Evolutionary conservation across 2,888 invertebrate genomes (phyloP), one percentile per base, ranked within the genome.

Genomic region (Drosophila niveifrons): DNA sequence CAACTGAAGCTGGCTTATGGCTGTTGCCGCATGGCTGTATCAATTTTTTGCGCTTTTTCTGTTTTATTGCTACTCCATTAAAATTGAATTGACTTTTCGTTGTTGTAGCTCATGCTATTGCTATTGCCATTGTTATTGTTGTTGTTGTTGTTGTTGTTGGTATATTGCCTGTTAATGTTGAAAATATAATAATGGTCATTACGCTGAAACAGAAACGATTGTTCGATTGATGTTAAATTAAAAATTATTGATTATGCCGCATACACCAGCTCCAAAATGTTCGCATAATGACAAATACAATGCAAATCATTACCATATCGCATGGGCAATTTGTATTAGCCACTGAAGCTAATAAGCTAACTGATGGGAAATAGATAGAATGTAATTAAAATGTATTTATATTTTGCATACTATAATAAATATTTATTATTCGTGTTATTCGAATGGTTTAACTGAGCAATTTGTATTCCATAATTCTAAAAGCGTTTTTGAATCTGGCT

Each of bases 11-110:
- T 58, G 41, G 61, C 56, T 57, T 31, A n/a, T 41, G 47, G 46
- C 47, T 34, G 59, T 23, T 44, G 75, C 82, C 79, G 73, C 85
- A 84, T 81, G 82, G 84, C 87, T 78, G 57, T 81, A 75, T 53
- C 84, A 80, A 80, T 83, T 87, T 84, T 74, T 69, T 84, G 69
- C 82, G 87, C 87, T 84, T 82, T 83, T 83, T 85, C 80, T 80
- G 88, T 80, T 88, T 84, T 88, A 84, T 84, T 88, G 84, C 88
- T 88, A 88, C 80, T 88, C 88, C 82, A 88, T 84, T 84, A 88
- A 88, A 80, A 88, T 80, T 85, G 86, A 85, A 84, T 84, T 82
- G 85, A 71, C 71, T 86, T 88, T 82, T 79, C 72, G 73, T 66
- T 70, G 67, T 44, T 48, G 53, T 67, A 29, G 63, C 31, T 59